Evolutionary conservation across 53 echinoderm and acorn worm species (phyloP).

Genomic region (Holothuria scabra): DNA sequence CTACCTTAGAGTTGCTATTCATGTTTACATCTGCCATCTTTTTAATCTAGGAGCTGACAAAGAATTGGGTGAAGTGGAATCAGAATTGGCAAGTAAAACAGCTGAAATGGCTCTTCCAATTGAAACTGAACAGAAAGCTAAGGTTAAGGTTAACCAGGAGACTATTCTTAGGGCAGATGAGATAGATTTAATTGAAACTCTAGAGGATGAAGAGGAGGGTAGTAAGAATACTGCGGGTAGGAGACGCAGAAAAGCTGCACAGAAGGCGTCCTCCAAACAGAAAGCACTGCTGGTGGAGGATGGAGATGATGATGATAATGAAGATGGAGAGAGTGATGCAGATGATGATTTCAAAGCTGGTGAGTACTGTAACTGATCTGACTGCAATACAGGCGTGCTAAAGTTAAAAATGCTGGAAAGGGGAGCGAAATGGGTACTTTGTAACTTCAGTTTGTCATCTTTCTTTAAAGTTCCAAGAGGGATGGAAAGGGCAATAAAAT

Average conservation of each 20-base stretch:
- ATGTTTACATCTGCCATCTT: no score
- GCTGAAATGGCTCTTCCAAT: no score
- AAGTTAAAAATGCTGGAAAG: background rate
- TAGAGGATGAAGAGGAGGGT: slow-evolving; percentile 50
- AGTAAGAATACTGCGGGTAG: slow-evolving; percentile 47
- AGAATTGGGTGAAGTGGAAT: no score
- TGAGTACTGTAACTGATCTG: slow-evolving; percentile 24
- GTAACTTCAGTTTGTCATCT: background rate
- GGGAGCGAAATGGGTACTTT: background rate
- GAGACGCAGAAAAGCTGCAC: slow-evolving; percentile 65
- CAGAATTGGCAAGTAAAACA: no score
- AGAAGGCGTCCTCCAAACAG: slow-evolving; percentile 74
- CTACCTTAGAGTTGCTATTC: no score
- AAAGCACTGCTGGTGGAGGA: slow-evolving; percentile 63
- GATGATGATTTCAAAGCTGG: slow-evolving; percentile 73
- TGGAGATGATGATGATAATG: slow-evolving; percentile 32
- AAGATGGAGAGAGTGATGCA: background rate
- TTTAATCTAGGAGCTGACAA: no score
- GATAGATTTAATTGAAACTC: slow-evolving; percentile 60
- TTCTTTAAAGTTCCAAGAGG: no score
- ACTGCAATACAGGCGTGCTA: no score
- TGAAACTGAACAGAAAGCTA: no score
- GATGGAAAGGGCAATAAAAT: no score
- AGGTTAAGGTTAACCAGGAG: no score
- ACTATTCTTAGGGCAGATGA: slow-evolving; percentile 8